Base-by-base conservation (phyloP, 2,113 vertebrate genomes). In the Lipophrys pholis region DNA sequence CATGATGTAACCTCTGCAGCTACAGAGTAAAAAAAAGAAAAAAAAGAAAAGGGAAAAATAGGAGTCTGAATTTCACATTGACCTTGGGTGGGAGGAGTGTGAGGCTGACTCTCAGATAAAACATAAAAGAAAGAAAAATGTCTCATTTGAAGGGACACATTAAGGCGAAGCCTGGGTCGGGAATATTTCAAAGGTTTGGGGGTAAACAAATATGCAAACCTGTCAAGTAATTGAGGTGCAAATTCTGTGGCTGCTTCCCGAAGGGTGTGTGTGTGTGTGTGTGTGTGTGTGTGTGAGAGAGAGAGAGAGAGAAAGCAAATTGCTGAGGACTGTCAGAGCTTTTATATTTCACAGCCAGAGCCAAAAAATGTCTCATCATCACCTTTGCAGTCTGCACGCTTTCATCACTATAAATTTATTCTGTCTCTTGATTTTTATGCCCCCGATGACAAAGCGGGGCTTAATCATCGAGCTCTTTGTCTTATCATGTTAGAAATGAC, bases 401-500 rank as follows among this genome's bases (percentile, higher is more conserved):
- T 58, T 41, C 39, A 21, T 49, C 43, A 45, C 11, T 10, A 50
- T 60, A 35, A 60, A 66, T 55, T 11, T 36, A 42, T 59, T 41
- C 21, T 4, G 30, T n/a, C 21, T 50, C 55, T 45, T 55, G 21
- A 73, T 30, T 35, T 67, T 73, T 46, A 46, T 51, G 30, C 46
- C 51, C 51, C 52, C 3, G 0, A 45, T 48, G 52, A 64, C 35
- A 61, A 65, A 80, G 30, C n/a, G 6, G 38, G 12, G 9, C 42
- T 75, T 68, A 63, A 71, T 73, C 69, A 74, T 6, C 10, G 30
- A 4, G 42, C 59, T 14, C 51, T 53, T 69, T 53, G 52, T 68
- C 56, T 51, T 30, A 55, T 60, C 16, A 21, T 51, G 53, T 53
- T 72, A 50, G 10, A 65, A 66, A 63, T 36, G 42, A 11, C 53